Evolutionary conservation across 2,797 vertebrate genomes (phyloP), one percentile per base, ranked within the genome.

Genomic region (Clarias platycephalus): DNA sequence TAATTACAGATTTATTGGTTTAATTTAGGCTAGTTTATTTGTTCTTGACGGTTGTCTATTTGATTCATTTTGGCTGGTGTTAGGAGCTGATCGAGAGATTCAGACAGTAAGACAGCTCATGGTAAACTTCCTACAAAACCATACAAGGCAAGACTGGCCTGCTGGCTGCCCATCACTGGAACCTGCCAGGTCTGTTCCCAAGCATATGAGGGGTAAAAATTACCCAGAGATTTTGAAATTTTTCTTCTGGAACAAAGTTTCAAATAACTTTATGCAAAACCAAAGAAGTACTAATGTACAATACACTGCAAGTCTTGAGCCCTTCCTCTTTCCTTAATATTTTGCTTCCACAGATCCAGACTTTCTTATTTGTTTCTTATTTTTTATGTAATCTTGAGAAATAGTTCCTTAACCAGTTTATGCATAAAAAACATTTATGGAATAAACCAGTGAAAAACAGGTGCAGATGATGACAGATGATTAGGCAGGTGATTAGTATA

Each of bases 101-200:
- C 95, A 92, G 66, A 96, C 95, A 0, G 89, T 97, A 3, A 92
- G 96, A 1, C 95, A 93, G 84, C 90, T 93, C 28, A 96, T 97
- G 93, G 92, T 97, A 2, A 95, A 95, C 86, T 96, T 97, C 88
- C 91, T 97, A 2, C 95, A 97, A 93, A 96, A 95, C 89, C 94
- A 95, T 74, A 95, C 95, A 0, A 92, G 83, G 5, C 90, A 91
- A 66, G 1, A 88, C 81, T 91, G 93, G 60, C 95, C 96, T 0
- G 90, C 91, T 0, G 92, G 91, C 3, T 96, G 94, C 87, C 96
- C 96, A 0, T 72, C 89, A 0, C 77, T 97, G 87, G 93, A 93
- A 4, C 94, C 95, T 2, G 4, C 92, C 44, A 22, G 26, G 96
- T 97, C 4, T 90, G 83, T 87, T 71, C 40, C 71, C 67, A 76